Conservation (phyloP, 1,140 invertebrate genomes). For the Calycopis cecrops region DNA sequence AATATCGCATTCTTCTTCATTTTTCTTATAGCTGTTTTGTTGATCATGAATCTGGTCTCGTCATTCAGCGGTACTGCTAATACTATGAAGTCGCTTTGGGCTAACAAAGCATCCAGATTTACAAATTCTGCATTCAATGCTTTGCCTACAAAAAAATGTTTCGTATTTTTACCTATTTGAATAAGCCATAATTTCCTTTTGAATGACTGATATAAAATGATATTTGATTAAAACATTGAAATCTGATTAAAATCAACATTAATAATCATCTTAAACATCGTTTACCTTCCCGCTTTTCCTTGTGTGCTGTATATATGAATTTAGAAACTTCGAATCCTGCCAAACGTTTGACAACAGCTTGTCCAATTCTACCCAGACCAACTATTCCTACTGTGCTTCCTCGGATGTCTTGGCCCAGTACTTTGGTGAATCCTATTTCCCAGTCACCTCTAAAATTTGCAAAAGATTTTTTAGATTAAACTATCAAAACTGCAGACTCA, state of each 20-base stretch:
- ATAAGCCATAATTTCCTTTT: too few relatives aligned
- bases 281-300: slow-evolving; percentile 78
- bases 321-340: slow-evolving; percentile 81
- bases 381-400: slow-evolving; percentile 88
- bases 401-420: slow-evolving; percentile 80
- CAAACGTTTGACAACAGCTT: slow-evolving; percentile 81
- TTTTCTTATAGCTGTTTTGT: slow-evolving; percentile 80
- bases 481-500: too few relatives aligned
- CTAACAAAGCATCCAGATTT: slow-evolving; percentile 80
- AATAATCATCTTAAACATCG: background rate
- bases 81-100: slow-evolving; percentile 87
- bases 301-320: slow-evolving; percentile 84
- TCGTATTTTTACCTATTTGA: too few relatives aligned
- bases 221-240: too few relatives aligned
- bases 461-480: background rate
- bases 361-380: slow-evolving; percentile 88
- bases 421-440: slow-evolving; percentile 81
- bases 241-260: too few relatives aligned
- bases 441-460: slow-evolving; percentile 77
- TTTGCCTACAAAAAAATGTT: slow-evolving; percentile 74
- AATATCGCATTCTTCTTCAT: slow-evolving; percentile 90
- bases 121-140: slow-evolving; percentile 83
- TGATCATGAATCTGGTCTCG: slow-evolving; percentile 85
- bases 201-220: too few relatives aligned
- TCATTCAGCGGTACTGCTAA: slow-evolving; percentile 81